Evolutionary conservation across 2,797 vertebrate species (phyloP), one percentile per base, ranked within the genome.

Genomic region (Coreius guichenoti): DNA sequence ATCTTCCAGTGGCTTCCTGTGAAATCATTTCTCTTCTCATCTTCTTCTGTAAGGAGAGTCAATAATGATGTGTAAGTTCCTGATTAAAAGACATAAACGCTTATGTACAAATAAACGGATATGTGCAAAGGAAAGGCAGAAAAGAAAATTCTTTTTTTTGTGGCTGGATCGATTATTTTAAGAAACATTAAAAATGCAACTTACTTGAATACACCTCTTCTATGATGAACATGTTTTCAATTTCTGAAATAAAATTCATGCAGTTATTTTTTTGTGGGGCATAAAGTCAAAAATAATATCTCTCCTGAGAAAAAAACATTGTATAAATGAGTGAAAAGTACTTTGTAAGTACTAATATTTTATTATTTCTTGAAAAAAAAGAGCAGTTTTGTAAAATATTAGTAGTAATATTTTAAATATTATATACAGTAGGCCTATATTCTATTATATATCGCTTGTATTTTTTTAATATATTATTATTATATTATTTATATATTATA

Each of bases 71-170:
- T 3, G 11, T 82, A 80, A 23, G 61, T 54, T 80, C 47, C n/a
- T 67, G 12, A 83, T 80, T 87, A 68, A 87, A 87, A 82, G 12
- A n/a, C 43, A 70, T 81, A 17, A 56, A 8, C 6, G 14, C 61
- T 65, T 56, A 14, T 17, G 45, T 83, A 31, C 9, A 58, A 58
- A 58, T 58, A n/a, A 58, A 58, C 8, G 23, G 29, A 36, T 75
- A 23, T 33, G 47, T 77, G 61, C 11, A 36, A 29, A 65, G 2
- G 2, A 51, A 83, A 23, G 8, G 8, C 26, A 21, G 29, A 21
- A 51, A 51, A 33, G 33, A 36, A 36, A 6, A 23, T 19, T 51
- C 8, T 19, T 69, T 69, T 69, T 45, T 70, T 29, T 63, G 17
- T 67, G 63, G 3, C 17, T 67, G 65, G 0, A 11, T 68, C 4